Conservation (phyloP, 2,797 vertebrate genomes). For the Pipistrellus pygmaeus region DNA sequence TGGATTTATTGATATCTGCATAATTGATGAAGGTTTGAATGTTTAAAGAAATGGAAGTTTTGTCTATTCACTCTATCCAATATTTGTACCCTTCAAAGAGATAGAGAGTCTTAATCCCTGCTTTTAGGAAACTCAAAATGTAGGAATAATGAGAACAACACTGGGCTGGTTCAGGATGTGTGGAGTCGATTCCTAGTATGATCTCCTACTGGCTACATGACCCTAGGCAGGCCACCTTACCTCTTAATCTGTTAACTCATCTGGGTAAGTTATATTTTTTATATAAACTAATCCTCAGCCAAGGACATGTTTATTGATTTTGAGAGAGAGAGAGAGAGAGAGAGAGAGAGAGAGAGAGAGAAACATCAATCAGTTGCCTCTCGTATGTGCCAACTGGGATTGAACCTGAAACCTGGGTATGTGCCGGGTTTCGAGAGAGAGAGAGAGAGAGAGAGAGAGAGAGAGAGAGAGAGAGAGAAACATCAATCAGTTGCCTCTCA, state of each 20-base stretch:
- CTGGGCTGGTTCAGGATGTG: not conserved
- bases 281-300: not conserved
- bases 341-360: not conserved
- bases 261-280: not conserved
- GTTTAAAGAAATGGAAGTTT: not conserved
- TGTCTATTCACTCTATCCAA: slow-evolving; percentile 40
- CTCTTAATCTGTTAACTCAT: slow-evolving; percentile 19
- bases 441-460: no score
- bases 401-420: not conserved
- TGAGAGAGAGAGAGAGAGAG: not conserved
- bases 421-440: not conserved
- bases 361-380: not conserved
- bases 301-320: not conserved
- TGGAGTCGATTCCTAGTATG: not conserved
- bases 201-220: not conserved
- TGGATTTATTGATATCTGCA: not conserved
- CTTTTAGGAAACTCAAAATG: slow-evolving; percentile 23
- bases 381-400: not conserved
- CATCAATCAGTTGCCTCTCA: not conserved
- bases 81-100: slow-evolving; percentile 28
- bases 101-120: not conserved
- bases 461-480: not conserved
- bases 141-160: not conserved
- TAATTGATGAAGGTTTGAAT: slow-evolving; percentile 46
- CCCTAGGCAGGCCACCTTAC: not conserved